A percentile compares a stretch with the other conserved stretches of the same genome.
These are phyloP conservation scores for Zeugodacus cucurbitae DNA, from an alignment of 1,140 invertebrate genomes.

Conservation along the genomic window DNA sequence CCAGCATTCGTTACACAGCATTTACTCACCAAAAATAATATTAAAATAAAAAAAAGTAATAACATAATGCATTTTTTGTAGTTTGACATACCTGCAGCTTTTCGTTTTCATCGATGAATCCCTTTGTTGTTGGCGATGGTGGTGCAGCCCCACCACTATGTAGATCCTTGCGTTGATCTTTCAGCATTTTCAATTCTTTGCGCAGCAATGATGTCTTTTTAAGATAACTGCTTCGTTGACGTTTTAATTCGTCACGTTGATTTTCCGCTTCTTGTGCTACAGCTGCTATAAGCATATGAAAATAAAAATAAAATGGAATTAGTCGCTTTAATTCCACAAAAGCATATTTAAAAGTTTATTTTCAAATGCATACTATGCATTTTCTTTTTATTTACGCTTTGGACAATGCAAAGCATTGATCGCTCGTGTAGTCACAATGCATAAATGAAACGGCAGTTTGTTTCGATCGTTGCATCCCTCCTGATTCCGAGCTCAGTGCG, in stretches of 20 bases:
- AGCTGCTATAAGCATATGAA: constrained; percentile 64
- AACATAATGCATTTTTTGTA: neutral
- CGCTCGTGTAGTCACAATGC: neutral
- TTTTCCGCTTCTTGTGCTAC: constrained; percentile 83
- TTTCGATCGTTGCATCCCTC: neutral
- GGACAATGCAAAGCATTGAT: constrained; percentile 4
- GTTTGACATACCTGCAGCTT: constrained; percentile 78
- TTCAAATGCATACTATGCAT: neutral
- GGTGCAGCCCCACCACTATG: constrained; percentile 71
- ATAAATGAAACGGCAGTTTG: neutral
- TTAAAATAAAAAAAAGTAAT: neutral
- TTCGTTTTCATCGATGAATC: constrained; percentile 81
- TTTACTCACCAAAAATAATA: neutral
- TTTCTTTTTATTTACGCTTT: constrained; percentile 38
- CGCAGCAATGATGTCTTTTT: constrained; percentile 77
- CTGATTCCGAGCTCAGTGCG: neutral
- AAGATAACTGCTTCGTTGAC: constrained; percentile 82
- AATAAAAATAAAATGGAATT: neutral
- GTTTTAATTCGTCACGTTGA: constrained; percentile 79
- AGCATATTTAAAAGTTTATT: constrained; percentile 9
- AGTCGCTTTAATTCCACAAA: neutral
- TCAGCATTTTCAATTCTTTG: constrained; percentile 79
- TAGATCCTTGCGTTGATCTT: constrained; percentile 81
- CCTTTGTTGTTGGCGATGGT: constrained; percentile 74
- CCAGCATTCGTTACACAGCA: constrained; percentile 31